A percentile compares a stretch with the other conserved stretches of the same genome.
Evolutionary conservation across 2,888 invertebrate species (phyloP).

Genomic region (Drosophila testacea): DNA sequence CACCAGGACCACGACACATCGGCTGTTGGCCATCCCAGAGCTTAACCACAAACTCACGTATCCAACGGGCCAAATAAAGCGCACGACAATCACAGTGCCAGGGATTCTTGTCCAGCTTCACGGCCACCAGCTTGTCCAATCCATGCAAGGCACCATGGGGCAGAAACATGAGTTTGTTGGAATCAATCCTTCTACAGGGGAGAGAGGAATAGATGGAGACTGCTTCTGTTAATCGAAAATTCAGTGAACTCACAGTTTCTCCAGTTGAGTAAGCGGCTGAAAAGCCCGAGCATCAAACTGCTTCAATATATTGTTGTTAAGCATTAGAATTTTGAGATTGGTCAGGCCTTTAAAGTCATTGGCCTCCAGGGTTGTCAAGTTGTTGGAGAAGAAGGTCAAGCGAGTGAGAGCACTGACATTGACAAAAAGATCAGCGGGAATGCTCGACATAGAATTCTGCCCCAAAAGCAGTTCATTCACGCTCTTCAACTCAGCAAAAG

Average conservation of each 20-base stretch:
- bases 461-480: conserved; percentile 86
- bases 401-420: conserved; percentile 85
- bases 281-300: conserved; percentile 85
- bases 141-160: conserved; percentile 87
- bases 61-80: conserved; percentile 88
- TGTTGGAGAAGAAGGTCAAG: conserved; percentile 87
- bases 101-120: conserved; percentile 88
- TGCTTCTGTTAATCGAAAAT: neutral
- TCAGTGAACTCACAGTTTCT: conserved; percentile 85
- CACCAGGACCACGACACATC: conserved; percentile 86
- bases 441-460: conserved; percentile 86
- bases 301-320: conserved; percentile 88
- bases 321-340: conserved; percentile 86
- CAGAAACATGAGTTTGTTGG: conserved; percentile 88
- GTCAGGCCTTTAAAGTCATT: conserved; percentile 86
- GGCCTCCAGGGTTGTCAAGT: conserved; percentile 85
- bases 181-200: conserved; percentile 86
- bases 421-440: conserved; percentile 86
- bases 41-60: conserved; percentile 85
- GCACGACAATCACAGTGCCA: conserved; percentile 89
- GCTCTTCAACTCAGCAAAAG: conserved; percentile 85
- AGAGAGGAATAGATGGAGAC: neutral
- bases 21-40: conserved; percentile 86
- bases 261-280: conserved; percentile 84
- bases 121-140: conserved; percentile 86